Percentiles rank a stretch among this genome's conserved stretches.
Evolutionary conservation across 2,113 vertebrate genomes (phyloP).

Genomic region (Brachyhypopomus occidentalis): DNA sequence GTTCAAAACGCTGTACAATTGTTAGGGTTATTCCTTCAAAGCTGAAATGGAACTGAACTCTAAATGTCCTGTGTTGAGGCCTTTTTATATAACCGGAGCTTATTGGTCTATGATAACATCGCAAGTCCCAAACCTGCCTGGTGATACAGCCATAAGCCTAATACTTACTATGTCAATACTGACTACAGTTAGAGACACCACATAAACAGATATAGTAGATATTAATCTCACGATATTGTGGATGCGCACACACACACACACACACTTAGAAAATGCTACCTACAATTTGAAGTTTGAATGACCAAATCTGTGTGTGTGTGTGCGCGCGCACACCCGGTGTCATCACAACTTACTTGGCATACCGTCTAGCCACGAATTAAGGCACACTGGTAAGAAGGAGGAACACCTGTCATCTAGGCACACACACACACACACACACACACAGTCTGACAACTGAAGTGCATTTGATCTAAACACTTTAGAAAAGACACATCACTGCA

Average conservation of each 20-base stretch:
- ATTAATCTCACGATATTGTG: too few relatives aligned
- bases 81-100: neutral
- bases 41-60: neutral
- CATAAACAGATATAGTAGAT: neutral
- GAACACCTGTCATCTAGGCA: conserved; percentile 70
- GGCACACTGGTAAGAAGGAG: conserved; percentile 72
- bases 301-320: conserved; percentile 45
- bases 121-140: neutral
- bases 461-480: conserved; percentile 39
- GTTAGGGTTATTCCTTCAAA: neutral
- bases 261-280: neutral
- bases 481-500: conserved; percentile 37
- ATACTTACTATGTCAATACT: neutral
- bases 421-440: conserved; percentile 46
- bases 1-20: neutral
- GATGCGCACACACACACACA: neutral
- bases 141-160: neutral
- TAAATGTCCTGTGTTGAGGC: neutral
- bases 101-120: neutral
- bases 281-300: neutral
- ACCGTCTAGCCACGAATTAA: conserved; percentile 64
- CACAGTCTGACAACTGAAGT: conserved; percentile 27
- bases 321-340: conserved; percentile 36
- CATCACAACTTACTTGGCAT: conserved; percentile 54
- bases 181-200: neutral